Percentiles rank a stretch among this genome's conserved stretches.
These are phyloP conservation scores for Eubucco bourcierii DNA, from an alignment of 2,113 vertebrate species.

Conservation along the genomic window DNA sequence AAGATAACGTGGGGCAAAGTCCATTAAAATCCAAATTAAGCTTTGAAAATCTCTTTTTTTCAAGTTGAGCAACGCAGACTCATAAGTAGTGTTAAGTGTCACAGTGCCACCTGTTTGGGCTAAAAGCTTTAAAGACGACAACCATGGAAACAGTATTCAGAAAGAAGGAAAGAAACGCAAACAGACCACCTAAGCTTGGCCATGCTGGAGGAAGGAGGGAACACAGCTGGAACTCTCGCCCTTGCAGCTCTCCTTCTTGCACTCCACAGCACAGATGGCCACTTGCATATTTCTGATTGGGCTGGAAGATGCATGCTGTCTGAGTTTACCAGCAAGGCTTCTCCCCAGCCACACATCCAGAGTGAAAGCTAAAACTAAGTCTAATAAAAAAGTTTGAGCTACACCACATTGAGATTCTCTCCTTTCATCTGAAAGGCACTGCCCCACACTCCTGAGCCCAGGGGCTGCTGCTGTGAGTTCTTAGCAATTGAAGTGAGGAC, in stretches of 20 bases:
- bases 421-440: not conserved
- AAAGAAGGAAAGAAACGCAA: not conserved
- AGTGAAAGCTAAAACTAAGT: not conserved
- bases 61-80: not conserved
- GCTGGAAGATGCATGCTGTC: not conserved
- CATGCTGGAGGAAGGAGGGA: not conserved
- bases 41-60: not conserved
- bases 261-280: rapidly evolving
- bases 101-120: not conserved
- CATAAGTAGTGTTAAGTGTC: not conserved
- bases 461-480: not conserved
- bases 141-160: not conserved
- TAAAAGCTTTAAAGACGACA: not conserved
- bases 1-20: not conserved
- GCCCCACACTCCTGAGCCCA: not conserved
- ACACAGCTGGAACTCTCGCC: too few relatives aligned
- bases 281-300: rapidly evolving
- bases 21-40: not conserved
- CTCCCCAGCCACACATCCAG: not conserved
- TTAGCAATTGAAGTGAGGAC: not conserved
- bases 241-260: not conserved
- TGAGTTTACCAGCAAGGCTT: not conserved
- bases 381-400: not conserved
- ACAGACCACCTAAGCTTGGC: not conserved
- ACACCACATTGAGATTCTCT: not conserved